Base-by-base conservation (phyloP, 2,888 invertebrate genomes). In the Azorinus chamasolen region DNA sequence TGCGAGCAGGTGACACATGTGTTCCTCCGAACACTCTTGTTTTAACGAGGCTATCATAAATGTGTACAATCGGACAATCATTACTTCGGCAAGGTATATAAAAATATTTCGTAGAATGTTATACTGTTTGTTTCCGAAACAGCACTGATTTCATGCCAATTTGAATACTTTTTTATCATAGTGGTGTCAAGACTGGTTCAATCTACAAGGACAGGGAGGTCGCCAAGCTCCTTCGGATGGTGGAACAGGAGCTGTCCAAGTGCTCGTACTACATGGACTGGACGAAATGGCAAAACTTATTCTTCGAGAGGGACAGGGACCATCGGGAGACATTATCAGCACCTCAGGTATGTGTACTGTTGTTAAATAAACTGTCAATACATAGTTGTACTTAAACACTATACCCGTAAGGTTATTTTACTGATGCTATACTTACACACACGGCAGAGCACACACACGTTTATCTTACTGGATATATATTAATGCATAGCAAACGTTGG, bases 211-310 rank as follows among this genome's bases (percentile, higher is more conserved):
- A 88, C 68, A 78, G 87, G 25, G 89, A 90, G 37, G 84, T 87
- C 41, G 85, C 88, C 18, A 91, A 90, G 50, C 63, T 91, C 50
- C 61, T 90, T 25, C 84, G 86, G n/a, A 79, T 84, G 58, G 81
- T 89, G 18, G 89, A 90, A 71, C 66, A 91, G 77, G 84, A 91
- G 79, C 63, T 90, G 43, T 79, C 89, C 63, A 79, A 89, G 72
- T 83, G 88, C 85, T 80, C 90, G 25, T 85, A 91, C 85, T 78
- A 86, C 74, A 84, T 92, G 78, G 86, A 90, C 78, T 85, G 87
- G 77, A 87, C 93, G 69, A 68, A 75, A 55, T 79, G 92, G 84
- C 59, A 86, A 51, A 57, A 78, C 25, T 72, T 78, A 46, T 83
- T 88, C 62, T 64, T 89, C 66, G 48, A 83, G 81, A 83, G 84